Percentiles rank a stretch among this genome's conserved stretches.
Evolutionary conservation across 2,797 vertebrate genomes (phyloP).

Genomic region (Carapus acus): DNA sequence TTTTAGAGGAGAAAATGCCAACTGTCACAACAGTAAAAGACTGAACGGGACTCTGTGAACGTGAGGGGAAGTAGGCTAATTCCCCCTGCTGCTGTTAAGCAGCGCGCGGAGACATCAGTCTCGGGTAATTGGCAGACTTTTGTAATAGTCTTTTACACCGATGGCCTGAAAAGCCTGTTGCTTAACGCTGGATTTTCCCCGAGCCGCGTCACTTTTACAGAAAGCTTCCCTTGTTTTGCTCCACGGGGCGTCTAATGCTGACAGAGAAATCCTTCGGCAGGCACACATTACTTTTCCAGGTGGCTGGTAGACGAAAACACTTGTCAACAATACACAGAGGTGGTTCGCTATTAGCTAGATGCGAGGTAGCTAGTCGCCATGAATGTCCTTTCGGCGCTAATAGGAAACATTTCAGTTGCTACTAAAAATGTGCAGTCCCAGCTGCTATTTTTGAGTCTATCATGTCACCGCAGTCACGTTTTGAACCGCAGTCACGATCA

Average conservation of each 20-base stretch:
- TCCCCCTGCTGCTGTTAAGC: conserved; percentile 47
- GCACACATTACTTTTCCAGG: conserved; percentile 11
- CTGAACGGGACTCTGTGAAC: conserved; percentile 34
- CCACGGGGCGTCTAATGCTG: too few species aligned
- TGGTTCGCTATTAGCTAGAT: too few species aligned
- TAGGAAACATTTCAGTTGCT: too few species aligned
- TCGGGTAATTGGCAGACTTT: conserved; percentile 44
- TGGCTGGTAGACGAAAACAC: conserved; percentile 3
- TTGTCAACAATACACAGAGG: too few species aligned
- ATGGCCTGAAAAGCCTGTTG: conserved; percentile 35
- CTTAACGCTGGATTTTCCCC: conserved; percentile 35
- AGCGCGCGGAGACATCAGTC: conserved; percentile 32
- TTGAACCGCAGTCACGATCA: too few species aligned
- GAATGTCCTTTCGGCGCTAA: too few species aligned
- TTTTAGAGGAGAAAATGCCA: conserved; percentile 40
- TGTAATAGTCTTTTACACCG: conserved; percentile 38
- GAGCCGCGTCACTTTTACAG: conserved; percentile 18
- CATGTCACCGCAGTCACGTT: too few species aligned
- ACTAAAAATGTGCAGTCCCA: too few species aligned
- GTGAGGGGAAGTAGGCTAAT: conserved; percentile 36
- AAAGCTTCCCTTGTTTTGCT: conserved; percentile 14
- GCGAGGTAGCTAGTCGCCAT: too few species aligned
- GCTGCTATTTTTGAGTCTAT: too few species aligned
- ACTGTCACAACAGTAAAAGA: conserved; percentile 29
- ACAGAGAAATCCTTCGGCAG: conserved; percentile 29